Evolutionary conservation across 2,797 vertebrate genomes (phyloP).

Genomic region (Urocyon cinereoargenteus): DNA sequence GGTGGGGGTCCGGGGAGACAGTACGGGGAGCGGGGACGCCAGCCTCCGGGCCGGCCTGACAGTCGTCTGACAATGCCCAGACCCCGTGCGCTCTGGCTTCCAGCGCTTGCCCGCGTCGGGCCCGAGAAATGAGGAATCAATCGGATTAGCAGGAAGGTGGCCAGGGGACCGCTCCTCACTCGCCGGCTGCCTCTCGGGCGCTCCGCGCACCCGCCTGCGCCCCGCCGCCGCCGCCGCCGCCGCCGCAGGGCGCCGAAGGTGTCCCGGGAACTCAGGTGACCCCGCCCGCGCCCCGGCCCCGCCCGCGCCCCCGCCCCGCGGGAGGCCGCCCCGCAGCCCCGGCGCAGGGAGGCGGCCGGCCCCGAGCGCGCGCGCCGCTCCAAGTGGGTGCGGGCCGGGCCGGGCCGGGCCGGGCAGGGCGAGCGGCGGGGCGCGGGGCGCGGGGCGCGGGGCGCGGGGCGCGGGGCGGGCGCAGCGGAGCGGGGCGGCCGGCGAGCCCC

Average conservation of each 20-base stretch:
- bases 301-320: no score
- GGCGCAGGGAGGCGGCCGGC: neutral
- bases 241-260: slow-evolving; percentile 65
- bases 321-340: no score
- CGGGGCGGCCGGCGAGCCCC: slow-evolving; percentile 13
- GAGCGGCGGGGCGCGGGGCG: slow-evolving; percentile 65
- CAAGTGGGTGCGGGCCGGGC: neutral
- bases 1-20: neutral
- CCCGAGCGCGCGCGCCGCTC: slow-evolving; percentile 18
- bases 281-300: slow-evolving; percentile 76
- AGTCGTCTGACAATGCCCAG: slow-evolving; percentile 87
- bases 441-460: slow-evolving; percentile 42
- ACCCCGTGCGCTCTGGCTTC: slow-evolving; percentile 75
- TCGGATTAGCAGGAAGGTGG: slow-evolving; percentile 76
- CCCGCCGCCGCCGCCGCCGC: neutral
- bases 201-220: neutral
- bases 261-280: slow-evolving; percentile 82
- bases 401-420: neutral
- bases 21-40: slow-evolving; percentile 74
- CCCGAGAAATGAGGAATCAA: slow-evolving; percentile 83
- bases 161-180: neutral
- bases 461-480: slow-evolving; percentile 49
- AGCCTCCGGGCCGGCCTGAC: slow-evolving; percentile 83
- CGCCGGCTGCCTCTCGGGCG: neutral
- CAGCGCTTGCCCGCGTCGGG: slow-evolving; percentile 85